Evolutionary conservation across 2,113 vertebrate genomes (phyloP).

Genomic region (Oenanthe oenanthe): DNA sequence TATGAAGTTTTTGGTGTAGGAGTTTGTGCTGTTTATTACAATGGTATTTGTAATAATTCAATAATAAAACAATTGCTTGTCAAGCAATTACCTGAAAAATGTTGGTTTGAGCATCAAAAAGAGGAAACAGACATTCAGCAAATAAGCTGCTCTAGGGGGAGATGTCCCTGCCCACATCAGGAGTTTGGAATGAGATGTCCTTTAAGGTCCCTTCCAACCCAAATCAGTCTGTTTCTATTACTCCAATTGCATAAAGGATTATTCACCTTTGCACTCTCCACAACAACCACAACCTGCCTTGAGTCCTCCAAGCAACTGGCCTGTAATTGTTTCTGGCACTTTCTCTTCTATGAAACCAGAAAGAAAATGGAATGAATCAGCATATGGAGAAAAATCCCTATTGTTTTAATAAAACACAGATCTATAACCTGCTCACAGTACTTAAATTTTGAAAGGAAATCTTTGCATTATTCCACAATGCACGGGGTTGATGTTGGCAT

Average conservation of each 20-base stretch:
- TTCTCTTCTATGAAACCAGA: not conserved
- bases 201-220: not conserved
- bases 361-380: not conserved
- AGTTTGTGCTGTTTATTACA: not conserved
- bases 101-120: not conserved
- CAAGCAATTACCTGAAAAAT: not conserved
- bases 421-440: not conserved
- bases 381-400: not conserved
- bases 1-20: not conserved
- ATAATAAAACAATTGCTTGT: no score
- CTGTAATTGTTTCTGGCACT: not conserved
- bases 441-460: not conserved
- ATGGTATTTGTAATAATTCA: no score
- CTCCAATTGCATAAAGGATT: not conserved
- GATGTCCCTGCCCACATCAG: not conserved
- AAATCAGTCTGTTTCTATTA: not conserved
- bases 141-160: not conserved
- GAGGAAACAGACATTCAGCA: not conserved
- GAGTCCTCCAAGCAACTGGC: not conserved
- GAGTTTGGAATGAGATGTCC: not conserved
- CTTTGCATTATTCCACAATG: not conserved
- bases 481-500: fast-evolving
- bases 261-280: not conserved
- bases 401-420: not conserved
- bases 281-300: not conserved